Base-by-base conservation (phyloP, 2,797 vertebrate species). In the Danio aesculapii region DNA sequence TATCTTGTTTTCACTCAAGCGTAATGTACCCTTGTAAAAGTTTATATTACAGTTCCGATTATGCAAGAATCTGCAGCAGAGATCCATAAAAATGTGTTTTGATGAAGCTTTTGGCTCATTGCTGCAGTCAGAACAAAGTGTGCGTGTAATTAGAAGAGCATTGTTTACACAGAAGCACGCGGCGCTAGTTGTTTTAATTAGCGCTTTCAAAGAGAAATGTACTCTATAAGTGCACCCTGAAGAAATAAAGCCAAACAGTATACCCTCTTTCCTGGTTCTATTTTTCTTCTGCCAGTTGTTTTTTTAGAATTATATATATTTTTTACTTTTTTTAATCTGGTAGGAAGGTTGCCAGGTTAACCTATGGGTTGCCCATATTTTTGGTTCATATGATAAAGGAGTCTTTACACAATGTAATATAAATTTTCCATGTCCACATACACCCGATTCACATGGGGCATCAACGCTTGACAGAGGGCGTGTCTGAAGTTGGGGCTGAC, bases 1-100 rank as follows among this genome's bases (percentile, higher is more conserved):
- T 19, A 69, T 78, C 19, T 43, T 50, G 8, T 68, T 59, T 64
- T 59, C 55, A 66, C 49, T 16, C n/a, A 44, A 11, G 62, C 3
- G 12, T 55, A 53, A 44, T 57, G 43, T 57, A 66, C 41, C n/a
- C 8, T 17, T 43, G 53, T 78, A 63, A 69, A 49, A 17, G 21
- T 39, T 69, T 78, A 69, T 19, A 70, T 78, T 61, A 58, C 30
- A 50, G 8, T 11, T 12, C 44, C 21, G 6, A 0, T 30, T 14
- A 6, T 88, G 83, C 82, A 82, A 85, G 81, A 83, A 85, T 88
- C 86, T 67, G 82, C 81, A 17, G 44, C 71, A 77, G 55, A 16
- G 41, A 77, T 75, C 75, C 52, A 68, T 87, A 83, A 77, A 88
- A 88, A 82, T 86, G 67, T 87, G 43, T 87, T 90, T 89, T 90